Evolutionary conservation across 1,140 invertebrate species (phyloP).

Genomic region (Trichonephila clavipes): DNA sequence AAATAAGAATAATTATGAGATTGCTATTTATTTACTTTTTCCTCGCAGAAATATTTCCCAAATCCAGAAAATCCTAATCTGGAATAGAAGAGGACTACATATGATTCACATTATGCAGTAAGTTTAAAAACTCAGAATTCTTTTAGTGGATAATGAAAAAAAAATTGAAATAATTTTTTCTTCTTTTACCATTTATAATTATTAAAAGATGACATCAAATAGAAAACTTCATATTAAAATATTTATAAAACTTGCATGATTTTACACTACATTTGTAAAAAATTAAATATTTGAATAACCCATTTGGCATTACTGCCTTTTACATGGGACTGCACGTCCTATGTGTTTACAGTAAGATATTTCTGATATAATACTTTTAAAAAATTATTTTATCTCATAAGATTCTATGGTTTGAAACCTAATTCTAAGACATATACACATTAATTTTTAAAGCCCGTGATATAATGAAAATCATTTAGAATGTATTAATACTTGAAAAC

Average conservation of each 20-base stretch:
- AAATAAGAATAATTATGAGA: too few species aligned
- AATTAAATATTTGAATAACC: slow-evolving; percentile 52
- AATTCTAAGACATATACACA: slow-evolving; percentile 34
- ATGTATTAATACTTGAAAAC: not conserved
- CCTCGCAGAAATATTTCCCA: too few species aligned
- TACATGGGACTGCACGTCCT: slow-evolving; percentile 63
- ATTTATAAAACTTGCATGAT: not conserved
- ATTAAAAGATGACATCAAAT: too few species aligned
- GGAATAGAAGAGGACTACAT: too few species aligned
- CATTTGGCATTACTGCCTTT: slow-evolving; percentile 68
- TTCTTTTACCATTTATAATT: too few species aligned
- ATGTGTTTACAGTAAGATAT: slow-evolving; percentile 45
- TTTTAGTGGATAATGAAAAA: too few species aligned
- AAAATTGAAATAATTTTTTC: too few species aligned
- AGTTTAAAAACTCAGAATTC: too few species aligned
- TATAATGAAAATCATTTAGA: not conserved
- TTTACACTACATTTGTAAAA: slow-evolving; percentile 30
- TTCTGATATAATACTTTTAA: not conserved
- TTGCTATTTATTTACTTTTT: too few species aligned
- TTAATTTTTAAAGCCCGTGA: slow-evolving; percentile 13
- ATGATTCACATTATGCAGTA: too few species aligned
- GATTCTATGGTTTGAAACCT: slow-evolving; percentile 31
- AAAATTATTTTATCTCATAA: slow-evolving; percentile 36
- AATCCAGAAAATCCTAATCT: too few species aligned
- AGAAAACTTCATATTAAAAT: too few species aligned